phyloP scores from a whole-genome alignment of 2,888 invertebrate genomes.

The Neocrepidodera transversa region DNA sequence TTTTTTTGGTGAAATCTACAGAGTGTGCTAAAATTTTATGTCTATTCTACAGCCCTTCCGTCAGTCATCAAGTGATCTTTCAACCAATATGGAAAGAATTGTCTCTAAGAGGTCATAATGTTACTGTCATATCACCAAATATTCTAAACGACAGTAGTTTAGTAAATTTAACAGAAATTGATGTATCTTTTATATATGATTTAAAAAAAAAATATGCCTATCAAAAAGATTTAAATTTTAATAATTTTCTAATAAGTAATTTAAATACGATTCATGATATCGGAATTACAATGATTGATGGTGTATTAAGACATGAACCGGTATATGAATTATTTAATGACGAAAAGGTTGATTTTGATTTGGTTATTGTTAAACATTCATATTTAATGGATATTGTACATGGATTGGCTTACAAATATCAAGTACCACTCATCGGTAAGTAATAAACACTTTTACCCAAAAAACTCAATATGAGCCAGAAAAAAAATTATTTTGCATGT shows the following conservation, averaged over 20 bases:
- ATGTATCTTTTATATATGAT: constrained; percentile 37
- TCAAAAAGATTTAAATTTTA: not conserved
- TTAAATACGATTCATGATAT: not conserved
- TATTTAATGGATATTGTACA: no score
- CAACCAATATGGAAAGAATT: constrained; percentile 46
- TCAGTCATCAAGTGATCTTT: constrained; percentile 39
- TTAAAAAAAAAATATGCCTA: no score
- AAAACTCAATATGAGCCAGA: no score
- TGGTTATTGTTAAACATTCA: no score
- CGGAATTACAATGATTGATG: not conserved
- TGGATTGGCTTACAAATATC: no score
- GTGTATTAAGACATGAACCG: not conserved
- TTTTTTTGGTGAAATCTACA: not conserved
- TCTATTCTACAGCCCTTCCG: constrained; percentile 22
- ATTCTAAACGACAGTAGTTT: constrained; percentile 39
- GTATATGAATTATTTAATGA: not conserved
- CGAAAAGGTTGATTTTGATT: not conserved
- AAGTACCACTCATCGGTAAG: no score
- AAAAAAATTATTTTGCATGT: no score
- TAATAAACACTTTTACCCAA: no score
- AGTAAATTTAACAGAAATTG: constrained; percentile 45
- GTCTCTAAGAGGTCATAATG: constrained; percentile 43
- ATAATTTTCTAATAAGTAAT: not conserved
- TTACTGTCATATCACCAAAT: constrained; percentile 43
- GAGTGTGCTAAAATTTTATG: constrained; percentile 23